Percentiles rank a stretch among this genome's conserved stretches.
Conservation (phyloP, 30 jellyfish, hydroid and myxozoan species). For the Aurelia sp. region DNA sequence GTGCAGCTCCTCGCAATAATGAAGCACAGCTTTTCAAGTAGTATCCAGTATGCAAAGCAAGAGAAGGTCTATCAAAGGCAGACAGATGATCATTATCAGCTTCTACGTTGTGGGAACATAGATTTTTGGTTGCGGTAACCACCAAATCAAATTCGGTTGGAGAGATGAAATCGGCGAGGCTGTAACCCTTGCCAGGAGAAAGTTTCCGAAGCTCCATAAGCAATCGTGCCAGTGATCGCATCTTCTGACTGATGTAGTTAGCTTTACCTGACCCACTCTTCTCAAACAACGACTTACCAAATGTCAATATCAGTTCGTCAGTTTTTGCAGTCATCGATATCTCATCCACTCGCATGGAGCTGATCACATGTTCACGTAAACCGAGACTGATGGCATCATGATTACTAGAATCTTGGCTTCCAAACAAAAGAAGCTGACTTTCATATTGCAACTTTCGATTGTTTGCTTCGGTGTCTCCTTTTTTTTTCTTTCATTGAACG, state of each 20-base stretch:
- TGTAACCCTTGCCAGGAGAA: neutral
- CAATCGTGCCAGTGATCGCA: conserved; percentile 68
- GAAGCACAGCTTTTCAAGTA: conserved; percentile 25
- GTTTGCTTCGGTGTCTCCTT: no score
- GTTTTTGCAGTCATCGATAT: conserved; percentile 26
- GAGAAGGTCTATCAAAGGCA: conserved; percentile 44
- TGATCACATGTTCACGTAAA: neutral
- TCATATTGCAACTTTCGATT: no score
- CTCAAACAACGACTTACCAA: conserved; percentile 31
- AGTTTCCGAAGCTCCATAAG: conserved; percentile 36
- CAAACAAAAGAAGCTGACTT: no score
- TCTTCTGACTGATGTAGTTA: conserved; percentile 29
- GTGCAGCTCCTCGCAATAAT: no score
- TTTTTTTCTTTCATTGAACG: no score
- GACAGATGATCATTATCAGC: conserved; percentile 37
- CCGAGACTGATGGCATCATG: conserved; percentile 5
- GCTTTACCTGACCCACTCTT: conserved; percentile 39
- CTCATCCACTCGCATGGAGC: conserved; percentile 46
- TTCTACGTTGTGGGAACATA: conserved; percentile 32
- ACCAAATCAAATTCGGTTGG: conserved; percentile 25
- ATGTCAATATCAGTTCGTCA: conserved; percentile 27
- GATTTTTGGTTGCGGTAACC: conserved; percentile 40
- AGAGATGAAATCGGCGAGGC: no score
- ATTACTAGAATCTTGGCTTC: no score
- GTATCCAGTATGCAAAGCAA: conserved; percentile 42